Evolutionary conservation across 2,797 vertebrate genomes (phyloP).

Genomic region (Helarctos malayanus): DNA sequence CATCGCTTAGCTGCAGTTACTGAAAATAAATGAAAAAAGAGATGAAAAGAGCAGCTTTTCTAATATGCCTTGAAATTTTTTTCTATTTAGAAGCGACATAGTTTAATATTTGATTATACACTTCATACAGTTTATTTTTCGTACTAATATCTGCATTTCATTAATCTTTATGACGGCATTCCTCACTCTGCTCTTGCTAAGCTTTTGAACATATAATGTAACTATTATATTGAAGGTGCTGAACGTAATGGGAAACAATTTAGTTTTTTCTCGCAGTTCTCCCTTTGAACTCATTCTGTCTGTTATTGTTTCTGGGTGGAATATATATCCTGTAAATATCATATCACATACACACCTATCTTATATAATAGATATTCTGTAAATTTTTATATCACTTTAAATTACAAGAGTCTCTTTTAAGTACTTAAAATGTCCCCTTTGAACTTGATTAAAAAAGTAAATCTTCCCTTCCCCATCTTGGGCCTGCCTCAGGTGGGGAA

Average conservation of each 20-base stretch:
- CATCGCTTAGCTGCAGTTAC: not conserved
- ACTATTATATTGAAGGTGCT: not conserved
- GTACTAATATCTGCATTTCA: not conserved
- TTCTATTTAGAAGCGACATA: not conserved
- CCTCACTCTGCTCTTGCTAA: not conserved
- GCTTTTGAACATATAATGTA: not conserved
- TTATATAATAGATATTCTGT: not conserved
- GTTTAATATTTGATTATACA: not conserved
- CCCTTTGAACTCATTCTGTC: not conserved
- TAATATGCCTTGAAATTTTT: not conserved
- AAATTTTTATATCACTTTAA: conserved; percentile 51
- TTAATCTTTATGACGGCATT: not conserved
- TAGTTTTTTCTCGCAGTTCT: not conserved
- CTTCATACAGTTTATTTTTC: not conserved
- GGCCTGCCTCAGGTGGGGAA: not conserved
- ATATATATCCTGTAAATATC: not conserved
- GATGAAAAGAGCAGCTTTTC: not conserved
- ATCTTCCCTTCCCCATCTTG: not conserved
- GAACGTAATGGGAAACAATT: not conserved
- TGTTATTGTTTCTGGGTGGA: conserved; percentile 27
- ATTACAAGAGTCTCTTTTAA: conserved; percentile 9
- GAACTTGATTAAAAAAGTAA: conserved; percentile 32
- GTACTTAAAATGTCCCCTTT: not conserved
- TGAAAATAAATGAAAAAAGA: conserved; percentile 20
- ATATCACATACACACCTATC: not conserved